These are phyloP conservation scores for Mimumesa dahlbomi DNA, from an alignment of 2,888 invertebrate genomes.

Conservation along the genomic window DNA sequence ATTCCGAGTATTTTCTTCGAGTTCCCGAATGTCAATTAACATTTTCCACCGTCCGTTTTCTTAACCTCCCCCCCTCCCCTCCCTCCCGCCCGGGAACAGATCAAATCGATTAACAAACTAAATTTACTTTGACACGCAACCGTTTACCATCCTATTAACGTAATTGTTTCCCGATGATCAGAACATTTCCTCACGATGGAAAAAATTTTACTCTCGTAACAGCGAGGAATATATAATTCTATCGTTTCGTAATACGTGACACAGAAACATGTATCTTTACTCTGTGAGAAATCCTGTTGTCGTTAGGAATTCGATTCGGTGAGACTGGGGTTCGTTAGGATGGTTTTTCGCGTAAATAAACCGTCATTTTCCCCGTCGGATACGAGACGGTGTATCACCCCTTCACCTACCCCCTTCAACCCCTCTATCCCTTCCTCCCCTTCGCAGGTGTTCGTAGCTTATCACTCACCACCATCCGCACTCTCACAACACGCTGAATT, in stretches of 20 bases:
- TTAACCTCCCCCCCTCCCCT: no score
- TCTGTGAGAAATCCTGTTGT: no score
- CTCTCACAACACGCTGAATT: slow-evolving; percentile 66
- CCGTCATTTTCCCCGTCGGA: background rate
- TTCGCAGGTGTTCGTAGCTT: slow-evolving; percentile 41
- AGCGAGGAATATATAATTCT: no score
- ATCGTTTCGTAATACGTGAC: no score
- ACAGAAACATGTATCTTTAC: no score
- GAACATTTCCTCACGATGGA: no score
- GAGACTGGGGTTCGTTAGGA: background rate
- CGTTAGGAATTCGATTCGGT: background rate
- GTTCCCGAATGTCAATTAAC: slow-evolving; percentile 7
- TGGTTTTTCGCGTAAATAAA: slow-evolving; percentile 6
- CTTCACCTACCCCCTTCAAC: slow-evolving; percentile 1
- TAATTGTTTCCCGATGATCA: no score
- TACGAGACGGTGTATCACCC: background rate
- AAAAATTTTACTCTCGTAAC: no score
- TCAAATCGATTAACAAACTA: no score
- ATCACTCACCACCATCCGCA: slow-evolving; percentile 51
- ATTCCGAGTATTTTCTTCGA: slow-evolving; percentile 13
- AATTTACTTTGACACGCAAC: no score
- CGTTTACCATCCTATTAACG: no score
- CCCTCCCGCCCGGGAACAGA: no score
- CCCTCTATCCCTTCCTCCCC: background rate
- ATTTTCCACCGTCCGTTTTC: slow-evolving; percentile 1